Evolutionary conservation across 1,140 invertebrate species (phyloP).

Genomic region (Drosophila simulans): DNA sequence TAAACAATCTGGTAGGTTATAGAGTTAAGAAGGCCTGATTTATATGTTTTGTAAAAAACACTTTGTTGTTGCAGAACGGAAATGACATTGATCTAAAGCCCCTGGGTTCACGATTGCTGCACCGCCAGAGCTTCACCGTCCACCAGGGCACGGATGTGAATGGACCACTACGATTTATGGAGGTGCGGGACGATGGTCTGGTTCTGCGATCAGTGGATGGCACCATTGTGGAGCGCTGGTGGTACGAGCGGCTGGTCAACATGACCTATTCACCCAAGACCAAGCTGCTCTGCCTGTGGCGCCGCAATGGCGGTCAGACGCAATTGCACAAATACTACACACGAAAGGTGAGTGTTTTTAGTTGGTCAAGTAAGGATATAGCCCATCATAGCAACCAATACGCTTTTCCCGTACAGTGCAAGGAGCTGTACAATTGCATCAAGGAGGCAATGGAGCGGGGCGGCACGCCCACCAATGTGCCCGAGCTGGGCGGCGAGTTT

Average conservation of each 20-base stretch:
- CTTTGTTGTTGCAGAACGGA: slow-evolving; percentile 89
- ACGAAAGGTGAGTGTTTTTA: slow-evolving; percentile 91
- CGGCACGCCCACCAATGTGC: slow-evolving; percentile 91
- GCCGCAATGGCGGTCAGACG: slow-evolving; percentile 92
- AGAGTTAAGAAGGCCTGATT: neutral
- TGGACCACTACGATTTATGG: slow-evolving; percentile 97
- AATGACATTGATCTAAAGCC: slow-evolving; percentile 99
- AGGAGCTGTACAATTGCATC: slow-evolving; percentile 99
- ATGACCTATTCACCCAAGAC: slow-evolving; percentile 99
- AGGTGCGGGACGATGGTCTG: slow-evolving; percentile 98
- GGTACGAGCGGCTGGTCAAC: slow-evolving; percentile 99
- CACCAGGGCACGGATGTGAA: slow-evolving; percentile 96
- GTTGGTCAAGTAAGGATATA: neutral
- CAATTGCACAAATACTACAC: slow-evolving; percentile 99
- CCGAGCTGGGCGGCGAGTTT: slow-evolving; percentile 98
- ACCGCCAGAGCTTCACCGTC: slow-evolving; percentile 98
- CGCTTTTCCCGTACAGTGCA: slow-evolving; percentile 89
- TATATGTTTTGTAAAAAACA: neutral
- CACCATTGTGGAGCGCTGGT: slow-evolving; percentile 98
- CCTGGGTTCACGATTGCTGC: slow-evolving; percentile 94
- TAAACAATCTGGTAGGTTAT: slow-evolving; percentile 93
- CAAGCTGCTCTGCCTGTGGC: slow-evolving; percentile 98
- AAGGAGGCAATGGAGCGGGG: slow-evolving; percentile 99
- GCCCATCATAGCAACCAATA: neutral
- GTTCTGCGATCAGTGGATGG: slow-evolving; percentile 93